phyloP scores from a whole-genome alignment of 1,140 invertebrate genomes.

The Agrypnia vestita region DNA sequence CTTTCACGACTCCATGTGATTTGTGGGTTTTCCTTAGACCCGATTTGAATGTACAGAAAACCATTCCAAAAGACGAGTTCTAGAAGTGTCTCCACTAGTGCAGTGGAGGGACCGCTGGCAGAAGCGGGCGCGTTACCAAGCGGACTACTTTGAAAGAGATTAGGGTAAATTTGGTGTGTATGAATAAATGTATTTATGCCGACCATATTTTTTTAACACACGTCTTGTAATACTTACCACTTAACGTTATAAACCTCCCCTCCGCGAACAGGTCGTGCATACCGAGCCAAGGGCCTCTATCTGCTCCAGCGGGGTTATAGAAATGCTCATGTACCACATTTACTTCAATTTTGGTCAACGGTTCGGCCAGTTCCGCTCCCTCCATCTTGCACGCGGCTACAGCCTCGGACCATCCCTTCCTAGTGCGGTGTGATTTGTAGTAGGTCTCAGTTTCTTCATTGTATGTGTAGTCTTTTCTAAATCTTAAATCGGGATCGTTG shows the following conservation, averaged over 20 bases:
- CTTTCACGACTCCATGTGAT: too few relatives aligned
- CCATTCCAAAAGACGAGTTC: too few relatives aligned
- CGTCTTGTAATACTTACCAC: constrained; percentile 36
- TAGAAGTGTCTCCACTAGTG: too few relatives aligned
- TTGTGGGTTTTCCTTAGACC: too few relatives aligned
- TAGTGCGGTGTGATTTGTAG: constrained; percentile 65
- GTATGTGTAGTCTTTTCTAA: constrained; percentile 52
- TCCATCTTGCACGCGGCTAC: constrained; percentile 65
- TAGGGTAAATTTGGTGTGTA: too few relatives aligned
- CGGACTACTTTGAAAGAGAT: too few relatives aligned
- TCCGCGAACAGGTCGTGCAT: constrained; percentile 41
- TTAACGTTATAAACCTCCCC: not conserved
- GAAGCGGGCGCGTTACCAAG: too few relatives aligned
- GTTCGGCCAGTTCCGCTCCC: constrained; percentile 63
- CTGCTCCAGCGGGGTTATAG: too few relatives aligned
- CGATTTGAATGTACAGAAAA: too few relatives aligned
- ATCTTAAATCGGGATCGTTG: not conserved
- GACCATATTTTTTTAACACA: too few relatives aligned
- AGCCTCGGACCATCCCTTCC: constrained; percentile 63
- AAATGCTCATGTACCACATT: not conserved
- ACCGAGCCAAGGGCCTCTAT: constrained; percentile 41
- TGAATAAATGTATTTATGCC: too few relatives aligned
- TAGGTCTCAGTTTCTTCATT: constrained; percentile 7
- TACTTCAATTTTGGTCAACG: constrained; percentile 38
- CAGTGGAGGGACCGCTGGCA: too few relatives aligned